Base-by-base conservation (phyloP, 2,113 vertebrate genomes). In the Tautogolabrus adspersus region DNA sequence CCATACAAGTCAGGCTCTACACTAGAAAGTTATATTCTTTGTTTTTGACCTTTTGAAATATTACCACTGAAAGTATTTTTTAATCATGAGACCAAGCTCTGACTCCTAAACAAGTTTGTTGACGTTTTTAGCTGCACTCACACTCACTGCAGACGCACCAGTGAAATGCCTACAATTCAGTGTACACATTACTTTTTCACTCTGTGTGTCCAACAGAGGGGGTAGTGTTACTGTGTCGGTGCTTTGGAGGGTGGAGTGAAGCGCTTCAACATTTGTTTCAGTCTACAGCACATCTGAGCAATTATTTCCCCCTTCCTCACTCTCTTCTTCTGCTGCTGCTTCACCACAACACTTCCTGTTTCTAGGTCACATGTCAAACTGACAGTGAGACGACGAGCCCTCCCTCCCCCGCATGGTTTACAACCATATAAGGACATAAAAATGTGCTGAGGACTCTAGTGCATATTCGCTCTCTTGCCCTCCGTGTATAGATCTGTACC, bases 351-450 rank as follows among this genome's bases (percentile, higher is more conserved):
- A 90, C 92, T 95, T 96, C 94, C 95, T 92, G 93, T 91, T 93
- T 88, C 11, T 40, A 64, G 88, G 88, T 88, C 90, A 85, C 87
- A 86, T 70, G 72, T 66, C 79, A 80, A 89, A 88, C 86, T 44
- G 88, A 84, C 83, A 91, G 76, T 10, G 30, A 86, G 66, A 34
- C 52, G 34, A 66, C 26, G 12, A 55, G 70, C 75, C 54, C 84
- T 77, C 85, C 77, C 85, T 72, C 72, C 47, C 83, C 77, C 3
- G 64, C 1, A 11, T 81, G 65, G 40, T 75, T 1, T 12, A 78
- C 90, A 71, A 76, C 96, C 95, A 94, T 95, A 95, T 94, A 96
- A 91, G 95, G 95, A 82, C 87, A 95, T 79, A 51, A 93, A 85
- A 61, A 87, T 18, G 61, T 5, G 83, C 89, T 66, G 54, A 2